Base-by-base conservation (phyloP, 2,113 vertebrate genomes). In the Cephalopholis sonnerati region DNA sequence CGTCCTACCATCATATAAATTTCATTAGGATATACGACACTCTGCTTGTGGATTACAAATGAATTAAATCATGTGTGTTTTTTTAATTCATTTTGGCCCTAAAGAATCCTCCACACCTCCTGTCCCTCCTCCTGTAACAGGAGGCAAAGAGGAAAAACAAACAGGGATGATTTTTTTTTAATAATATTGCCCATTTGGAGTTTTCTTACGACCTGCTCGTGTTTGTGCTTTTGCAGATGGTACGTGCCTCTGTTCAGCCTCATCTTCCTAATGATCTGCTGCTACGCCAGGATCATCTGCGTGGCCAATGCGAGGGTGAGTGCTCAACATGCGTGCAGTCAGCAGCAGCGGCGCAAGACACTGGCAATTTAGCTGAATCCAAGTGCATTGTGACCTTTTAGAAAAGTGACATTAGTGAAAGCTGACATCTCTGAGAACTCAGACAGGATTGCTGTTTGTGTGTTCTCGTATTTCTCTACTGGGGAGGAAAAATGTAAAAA, bases 231-330 rank as follows among this genome's bases (percentile, higher is more conserved):
- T 90, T 90, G 79, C 91, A 97, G 96, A 96, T 90, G 71, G 95
- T 89, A 93, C 85, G 90, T 96, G 88, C 96, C 95, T 53, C 93
- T 97, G 85, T 96, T 96, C 92, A 94, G 90, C 89, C 95, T 97
- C 89, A 96, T 97, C 93, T 94, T 96, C 91, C 90, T 95, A 90
- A 97, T 96, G 95, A 96, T 95, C 90, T 94, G 94, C 91, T 96
- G 96, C 93, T 95, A 96, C 57, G 92, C 91, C 83, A 92, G 94
- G 85, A 96, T 97, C 91, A 96, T 96, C 92, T 97, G 91, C 64
- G 95, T 96, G 93, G 94, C 96, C 92, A 96, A 96, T 77, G 51
- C 92, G 76, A 95, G 95, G 93, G 95, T 96, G 87, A 95, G 95
- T 91, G 48, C 32, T 70, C 41, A 15, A 50, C 74, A 72, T 27